Evolutionary conservation across 2,113 vertebrate species (phyloP).

Genomic region (Eidolon helvum): DNA sequence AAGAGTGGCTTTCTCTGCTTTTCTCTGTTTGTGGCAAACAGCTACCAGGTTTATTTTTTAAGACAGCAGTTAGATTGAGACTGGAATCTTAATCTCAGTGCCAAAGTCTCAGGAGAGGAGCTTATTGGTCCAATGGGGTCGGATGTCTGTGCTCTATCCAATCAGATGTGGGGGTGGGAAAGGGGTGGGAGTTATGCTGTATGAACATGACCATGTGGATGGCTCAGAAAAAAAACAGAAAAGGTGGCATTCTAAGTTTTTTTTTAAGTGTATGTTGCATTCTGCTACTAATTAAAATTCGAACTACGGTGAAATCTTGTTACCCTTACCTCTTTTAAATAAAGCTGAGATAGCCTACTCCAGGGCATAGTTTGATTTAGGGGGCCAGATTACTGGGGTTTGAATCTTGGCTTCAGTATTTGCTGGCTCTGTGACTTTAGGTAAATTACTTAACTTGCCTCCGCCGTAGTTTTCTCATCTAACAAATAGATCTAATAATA

Average conservation of each 20-base stretch:
- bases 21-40: neutral
- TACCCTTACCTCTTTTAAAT: neutral
- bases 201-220: neutral
- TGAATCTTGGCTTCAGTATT: neutral
- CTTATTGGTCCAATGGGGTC: neutral
- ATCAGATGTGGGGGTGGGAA: neutral
- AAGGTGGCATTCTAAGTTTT: neutral
- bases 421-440: neutral
- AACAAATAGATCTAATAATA: neutral
- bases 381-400: neutral
- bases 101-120: neutral
- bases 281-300: neutral
- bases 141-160: neutral
- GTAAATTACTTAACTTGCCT: neutral
- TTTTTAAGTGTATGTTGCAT: neutral
- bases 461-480: slow-evolving; percentile 9
- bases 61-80: neutral
- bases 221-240: neutral
- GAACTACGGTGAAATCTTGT: neutral
- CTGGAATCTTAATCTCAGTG: neutral
- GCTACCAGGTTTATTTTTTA: neutral
- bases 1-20: neutral
- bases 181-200: neutral
- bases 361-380: neutral
- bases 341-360: neutral